phyloP scores from a whole-genome alignment of 2,113 vertebrate genomes.

The Opisthocomus hoazin region DNA sequence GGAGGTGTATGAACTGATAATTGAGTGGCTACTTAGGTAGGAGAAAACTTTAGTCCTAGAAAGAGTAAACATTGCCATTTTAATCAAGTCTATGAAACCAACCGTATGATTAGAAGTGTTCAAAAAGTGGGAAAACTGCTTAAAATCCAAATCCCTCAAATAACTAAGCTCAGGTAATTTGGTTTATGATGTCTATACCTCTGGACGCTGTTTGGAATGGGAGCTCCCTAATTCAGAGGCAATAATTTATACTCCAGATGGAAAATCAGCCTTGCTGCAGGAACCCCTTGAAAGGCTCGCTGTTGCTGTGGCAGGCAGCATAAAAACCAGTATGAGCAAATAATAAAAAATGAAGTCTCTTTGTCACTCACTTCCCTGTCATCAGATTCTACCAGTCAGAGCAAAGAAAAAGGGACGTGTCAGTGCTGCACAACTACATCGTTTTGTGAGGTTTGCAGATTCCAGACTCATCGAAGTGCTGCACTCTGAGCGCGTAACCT shows the following conservation, averaged over 20 bases:
- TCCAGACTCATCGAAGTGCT: neutral
- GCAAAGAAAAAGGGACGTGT: neutral
- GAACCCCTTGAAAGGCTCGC: neutral
- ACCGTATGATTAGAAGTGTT: neutral
- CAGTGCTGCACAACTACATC: neutral
- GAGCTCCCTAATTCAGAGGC: neutral
- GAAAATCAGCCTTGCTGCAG: neutral
- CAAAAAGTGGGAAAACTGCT: neutral
- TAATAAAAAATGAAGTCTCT: neutral
- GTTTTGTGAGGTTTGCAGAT: neutral
- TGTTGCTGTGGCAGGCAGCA: neutral
- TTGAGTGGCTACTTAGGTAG: neutral
- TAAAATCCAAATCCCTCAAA: neutral
- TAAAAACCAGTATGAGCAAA: neutral
- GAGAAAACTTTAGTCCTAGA: neutral
- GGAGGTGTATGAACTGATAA: neutral
- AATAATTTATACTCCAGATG: neutral
- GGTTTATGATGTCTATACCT: neutral
- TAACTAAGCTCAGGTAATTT: neutral
- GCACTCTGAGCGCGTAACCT: accelerated
- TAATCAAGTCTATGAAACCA: neutral
- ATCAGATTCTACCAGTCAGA: neutral
- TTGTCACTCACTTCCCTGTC: neutral
- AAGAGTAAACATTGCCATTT: neutral
- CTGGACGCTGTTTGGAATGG: neutral